Percentiles rank a stretch among this genome's conserved stretches.
These are phyloP conservation scores for Lucifuga dentata DNA, from an alignment of 2,113 vertebrate genomes.

Conservation along the genomic window DNA sequence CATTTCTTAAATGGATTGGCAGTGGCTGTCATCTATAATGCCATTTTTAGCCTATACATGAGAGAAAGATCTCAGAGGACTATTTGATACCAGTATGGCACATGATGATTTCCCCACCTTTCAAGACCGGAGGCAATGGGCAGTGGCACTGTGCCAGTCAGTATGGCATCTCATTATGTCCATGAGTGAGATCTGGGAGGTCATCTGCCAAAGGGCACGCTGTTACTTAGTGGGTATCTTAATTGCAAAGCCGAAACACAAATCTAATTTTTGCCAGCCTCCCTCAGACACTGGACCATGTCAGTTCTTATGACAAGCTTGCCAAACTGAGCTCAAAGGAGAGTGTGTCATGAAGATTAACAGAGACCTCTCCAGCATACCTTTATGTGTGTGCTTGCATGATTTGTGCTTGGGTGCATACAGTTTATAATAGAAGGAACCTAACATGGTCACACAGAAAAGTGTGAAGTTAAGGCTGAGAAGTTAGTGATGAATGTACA, in stretches of 20 bases:
- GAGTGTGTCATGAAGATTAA: conserved; percentile 27
- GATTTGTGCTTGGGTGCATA: not conserved
- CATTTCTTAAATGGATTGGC: conserved; percentile 74
- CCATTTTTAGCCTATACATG: conserved; percentile 62
- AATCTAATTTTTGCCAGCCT: conserved; percentile 49
- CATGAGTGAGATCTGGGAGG: conserved; percentile 61
- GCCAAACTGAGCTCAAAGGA: conserved; percentile 28
- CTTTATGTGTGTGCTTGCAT: not conserved
- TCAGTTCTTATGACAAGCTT: conserved; percentile 41
- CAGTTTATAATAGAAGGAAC: too few species aligned
- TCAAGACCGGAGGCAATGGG: conserved; percentile 61
- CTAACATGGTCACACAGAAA: not conserved
- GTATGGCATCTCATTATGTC: conserved; percentile 59
- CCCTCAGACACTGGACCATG: conserved; percentile 25
- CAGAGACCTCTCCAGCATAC: conserved; percentile 14
- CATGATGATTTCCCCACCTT: conserved; percentile 50
- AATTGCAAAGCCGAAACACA: conserved; percentile 66
- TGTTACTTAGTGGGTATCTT: conserved; percentile 59
- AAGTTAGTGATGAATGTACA: conserved; percentile 47
- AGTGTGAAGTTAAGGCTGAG: conserved; percentile 17
- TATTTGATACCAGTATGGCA: conserved; percentile 48
- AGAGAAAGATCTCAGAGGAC: conserved; percentile 50
- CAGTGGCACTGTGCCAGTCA: conserved; percentile 39
- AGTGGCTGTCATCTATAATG: conserved; percentile 62
- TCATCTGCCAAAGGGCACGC: conserved; percentile 59